Base-by-base conservation (phyloP, 2,113 vertebrate genomes). In the Cynopterus brachyotis region DNA sequence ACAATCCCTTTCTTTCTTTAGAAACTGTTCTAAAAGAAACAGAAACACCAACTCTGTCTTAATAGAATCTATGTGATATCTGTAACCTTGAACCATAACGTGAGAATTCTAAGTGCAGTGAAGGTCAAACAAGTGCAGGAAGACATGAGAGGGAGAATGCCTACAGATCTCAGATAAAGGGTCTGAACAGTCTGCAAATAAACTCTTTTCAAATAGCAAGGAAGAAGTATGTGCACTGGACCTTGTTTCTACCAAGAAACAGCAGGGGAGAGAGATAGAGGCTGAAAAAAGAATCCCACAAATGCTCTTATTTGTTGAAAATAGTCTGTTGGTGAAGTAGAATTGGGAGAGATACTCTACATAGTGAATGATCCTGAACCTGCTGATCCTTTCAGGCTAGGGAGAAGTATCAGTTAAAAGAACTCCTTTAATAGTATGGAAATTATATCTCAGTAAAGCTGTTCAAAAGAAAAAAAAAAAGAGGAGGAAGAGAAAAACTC, bases 381-480 rank as follows among this genome's bases (percentile, higher is more conserved):
- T 67, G 67, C 66, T 66, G 37, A 59, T 70, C 37, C 32, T 24
- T 94, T 85, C 1, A 76, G 8, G 37, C 28, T 59, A 66, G 26
- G 32, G 30, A 89, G 37, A 85, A 75, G 32, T 67, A 91, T 80
- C 30, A 60, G 47, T 87, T 92, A 93, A 92, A 86, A 94, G 16
- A 92, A 85, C 19, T 79, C 30, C 78, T 35, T 95, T 55, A 69
- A 24, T 88, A 19, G 47, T 24, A 80, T 42, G 16, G 82, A 94
- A 93, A 88, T 75, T 91, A 62, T 67, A 80, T 64, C 26, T 93
- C 81, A 95, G 90, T 37, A 96, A 93, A 91, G n/a, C 47, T 66
- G 40, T 92, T 45, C 1, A 17, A 42, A 85, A 80, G 81, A 86
- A 75, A 85, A 80, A 86, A 86, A 75, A 86, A 90, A 24, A 67